phyloP scores from a whole-genome alignment of 2,888 invertebrate genomes.

The Callinectes sapidus region DNA sequence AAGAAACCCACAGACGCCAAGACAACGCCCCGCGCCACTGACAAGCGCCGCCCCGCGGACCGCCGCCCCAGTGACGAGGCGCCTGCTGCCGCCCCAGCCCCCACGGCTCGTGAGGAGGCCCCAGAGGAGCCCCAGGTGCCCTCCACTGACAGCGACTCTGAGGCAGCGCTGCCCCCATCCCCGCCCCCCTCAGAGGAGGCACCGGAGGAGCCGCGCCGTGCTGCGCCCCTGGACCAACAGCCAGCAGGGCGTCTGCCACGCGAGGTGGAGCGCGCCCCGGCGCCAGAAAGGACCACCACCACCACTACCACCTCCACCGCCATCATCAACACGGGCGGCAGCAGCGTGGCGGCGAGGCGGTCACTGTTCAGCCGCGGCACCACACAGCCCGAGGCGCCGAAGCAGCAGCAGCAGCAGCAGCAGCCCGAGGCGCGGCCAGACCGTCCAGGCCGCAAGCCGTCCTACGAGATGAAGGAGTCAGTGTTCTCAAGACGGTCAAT shows the following conservation, averaged over 20 bases:
- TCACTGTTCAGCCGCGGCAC: conserved; percentile 43
- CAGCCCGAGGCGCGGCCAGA: conserved; percentile 46
- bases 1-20: conserved; percentile 59
- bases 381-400: conserved; percentile 39
- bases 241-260: background rate
- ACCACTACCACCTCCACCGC: background rate
- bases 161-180: background rate
- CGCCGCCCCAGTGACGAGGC: conserved; percentile 59
- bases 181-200: conserved; percentile 40
- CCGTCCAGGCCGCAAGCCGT: conserved; percentile 48
- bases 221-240: background rate
- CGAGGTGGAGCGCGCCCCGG: background rate
- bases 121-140: background rate
- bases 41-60: conserved; percentile 50
- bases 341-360: conserved; percentile 45
- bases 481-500: conserved; percentile 54
- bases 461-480: conserved; percentile 66
- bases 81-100: background rate
- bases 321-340: background rate
- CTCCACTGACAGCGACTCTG: conserved; percentile 30
- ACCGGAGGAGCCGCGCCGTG: conserved; percentile 10
- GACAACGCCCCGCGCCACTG: conserved; percentile 19
- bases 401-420: no score
- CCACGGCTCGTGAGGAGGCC: conserved; percentile 22
- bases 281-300: background rate